Conservation (phyloP, 2,797 vertebrate genomes). For the Pristis pectinata region DNA sequence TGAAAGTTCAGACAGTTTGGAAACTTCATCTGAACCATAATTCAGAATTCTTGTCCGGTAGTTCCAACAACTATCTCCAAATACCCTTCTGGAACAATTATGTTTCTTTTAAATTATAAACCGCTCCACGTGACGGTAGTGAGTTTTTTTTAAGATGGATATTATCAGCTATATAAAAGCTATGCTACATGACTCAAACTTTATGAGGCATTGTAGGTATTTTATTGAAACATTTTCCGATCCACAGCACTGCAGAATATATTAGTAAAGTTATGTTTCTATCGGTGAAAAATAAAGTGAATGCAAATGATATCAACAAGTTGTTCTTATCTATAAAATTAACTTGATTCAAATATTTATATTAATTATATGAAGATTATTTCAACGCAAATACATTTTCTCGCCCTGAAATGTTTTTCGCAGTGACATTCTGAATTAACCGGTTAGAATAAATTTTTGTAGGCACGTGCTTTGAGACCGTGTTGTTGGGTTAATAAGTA, state of each 20-base stretch:
- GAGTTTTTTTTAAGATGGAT: neutral
- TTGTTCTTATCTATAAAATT: no score
- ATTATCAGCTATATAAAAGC: neutral
- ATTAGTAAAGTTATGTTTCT: neutral
- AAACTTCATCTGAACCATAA: neutral
- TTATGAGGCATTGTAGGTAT: neutral
- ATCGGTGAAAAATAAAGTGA: neutral
- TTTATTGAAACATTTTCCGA: neutral
- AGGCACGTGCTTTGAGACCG: neutral
- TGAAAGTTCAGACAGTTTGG: neutral
- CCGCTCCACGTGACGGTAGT: neutral
- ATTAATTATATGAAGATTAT: neutral
- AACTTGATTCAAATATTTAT: neutral
- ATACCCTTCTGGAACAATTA: neutral
- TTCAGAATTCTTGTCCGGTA: neutral
- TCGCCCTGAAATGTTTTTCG: neutral
- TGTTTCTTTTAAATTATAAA: neutral
- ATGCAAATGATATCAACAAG: neutral
- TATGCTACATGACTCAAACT: neutral
- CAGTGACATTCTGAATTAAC: neutral
- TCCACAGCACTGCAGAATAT: neutral
- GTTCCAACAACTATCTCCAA: no score
- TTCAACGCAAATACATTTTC: neutral
- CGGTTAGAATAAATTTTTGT: neutral
- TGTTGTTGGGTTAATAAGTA: neutral